A percentile compares a stretch with the other conserved stretches of the same genome.
These are phyloP conservation scores for Drosophila takahashii DNA, from an alignment of 1,140 invertebrate genomes.

Conservation along the genomic window DNA sequence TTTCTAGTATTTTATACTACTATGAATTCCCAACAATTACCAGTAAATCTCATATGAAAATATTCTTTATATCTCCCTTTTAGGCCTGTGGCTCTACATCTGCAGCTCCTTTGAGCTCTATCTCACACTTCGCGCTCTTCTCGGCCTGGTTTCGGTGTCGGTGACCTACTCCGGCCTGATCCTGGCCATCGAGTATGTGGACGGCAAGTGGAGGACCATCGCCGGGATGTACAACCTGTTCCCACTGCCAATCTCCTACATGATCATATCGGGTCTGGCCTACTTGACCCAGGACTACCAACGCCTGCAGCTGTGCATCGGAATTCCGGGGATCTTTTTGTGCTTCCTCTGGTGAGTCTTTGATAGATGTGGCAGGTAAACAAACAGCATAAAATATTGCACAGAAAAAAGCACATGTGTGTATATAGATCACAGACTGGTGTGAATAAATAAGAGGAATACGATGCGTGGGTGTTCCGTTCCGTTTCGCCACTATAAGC, in stretches of 20 bases:
- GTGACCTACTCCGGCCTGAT: conserved; percentile 91
- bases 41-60: too few species aligned
- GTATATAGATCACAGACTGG: conserved; percentile 40
- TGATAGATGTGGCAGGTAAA: conserved; percentile 36
- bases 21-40: not conserved
- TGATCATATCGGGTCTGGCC: conserved; percentile 89
- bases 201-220: conserved; percentile 90
- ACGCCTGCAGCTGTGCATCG: conserved; percentile 89
- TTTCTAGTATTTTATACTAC: too few species aligned
- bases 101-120: conserved; percentile 88
- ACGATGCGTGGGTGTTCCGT: conserved; percentile 57
- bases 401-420: not conserved
- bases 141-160: conserved; percentile 90
- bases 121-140: conserved; percentile 86
- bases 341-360: conserved; percentile 87
- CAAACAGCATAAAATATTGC: conserved; percentile 12
- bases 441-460: conserved; percentile 55
- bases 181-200: conserved; percentile 89
- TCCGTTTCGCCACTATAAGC: too few species aligned
- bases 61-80: not conserved
- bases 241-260: conserved; percentile 89
- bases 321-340: conserved; percentile 89
- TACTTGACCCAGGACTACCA: conserved; percentile 90
- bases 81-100: conserved; percentile 87
- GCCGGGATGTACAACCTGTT: conserved; percentile 90